Evolutionary conservation across 1,140 invertebrate species (phyloP).

Genomic region (Pissodes strobi): DNA sequence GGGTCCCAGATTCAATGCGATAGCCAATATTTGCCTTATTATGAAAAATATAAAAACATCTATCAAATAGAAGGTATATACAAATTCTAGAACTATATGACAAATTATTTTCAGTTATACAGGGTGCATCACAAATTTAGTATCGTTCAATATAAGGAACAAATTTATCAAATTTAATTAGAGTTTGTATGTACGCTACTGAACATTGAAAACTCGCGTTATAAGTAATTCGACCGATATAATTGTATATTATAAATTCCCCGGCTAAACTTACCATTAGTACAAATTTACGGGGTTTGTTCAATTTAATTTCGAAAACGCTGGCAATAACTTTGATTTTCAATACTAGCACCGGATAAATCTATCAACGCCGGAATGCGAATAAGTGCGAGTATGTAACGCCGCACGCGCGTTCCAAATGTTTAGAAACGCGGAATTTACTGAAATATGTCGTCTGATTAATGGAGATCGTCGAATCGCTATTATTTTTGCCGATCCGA

Average conservation of each 20-base stretch:
- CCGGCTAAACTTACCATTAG: constrained; percentile 14
- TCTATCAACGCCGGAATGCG: constrained; percentile 20
- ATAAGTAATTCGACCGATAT: constrained; percentile 11
- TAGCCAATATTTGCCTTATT: no score
- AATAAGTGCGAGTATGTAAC: constrained; percentile 13
- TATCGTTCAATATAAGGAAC: no score
- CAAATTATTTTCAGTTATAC: no score
- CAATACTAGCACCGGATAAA: constrained; percentile 23
- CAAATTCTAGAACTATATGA: no score
- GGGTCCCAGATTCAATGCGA: no score
- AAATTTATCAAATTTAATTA: no score
- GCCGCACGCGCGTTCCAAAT: constrained; percentile 20
- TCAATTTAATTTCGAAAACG: constrained; percentile 26
- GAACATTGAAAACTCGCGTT: no score
- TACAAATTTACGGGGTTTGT: constrained; percentile 23
- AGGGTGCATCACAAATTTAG: no score
- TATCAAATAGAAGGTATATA: no score
- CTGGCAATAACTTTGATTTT: constrained; percentile 23
- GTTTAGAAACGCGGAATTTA: constrained; percentile 5
- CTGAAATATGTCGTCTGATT: constrained; percentile 1
- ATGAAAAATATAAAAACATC: no score
- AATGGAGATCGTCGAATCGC: not conserved
- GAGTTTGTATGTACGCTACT: no score
- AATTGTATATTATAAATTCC: constrained; percentile 20
- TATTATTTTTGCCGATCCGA: constrained; percentile 7